Base-by-base conservation (phyloP, 2,888 invertebrate genomes). In the Baronia brevicornis region DNA sequence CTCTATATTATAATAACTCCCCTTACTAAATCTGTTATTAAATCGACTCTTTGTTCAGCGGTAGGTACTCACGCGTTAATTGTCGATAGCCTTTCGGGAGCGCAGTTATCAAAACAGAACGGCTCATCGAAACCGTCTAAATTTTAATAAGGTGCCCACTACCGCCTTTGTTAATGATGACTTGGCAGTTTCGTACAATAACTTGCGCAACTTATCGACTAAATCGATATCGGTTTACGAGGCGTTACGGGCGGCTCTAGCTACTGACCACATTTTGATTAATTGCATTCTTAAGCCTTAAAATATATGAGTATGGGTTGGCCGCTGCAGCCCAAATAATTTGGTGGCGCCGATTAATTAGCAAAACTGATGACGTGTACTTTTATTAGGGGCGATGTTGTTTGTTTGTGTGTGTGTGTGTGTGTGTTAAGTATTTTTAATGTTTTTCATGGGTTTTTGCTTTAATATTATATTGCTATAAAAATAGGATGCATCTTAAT, bases 101-200 rank as follows among this genome's bases (percentile, higher is more conserved):
- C 67, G 69, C 65, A 59, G 69, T 80, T 82, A 80, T 79, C 72
- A 84, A 77, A 84, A 82, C 80, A 82, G 62, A 66, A 62, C 70
- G 70, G 65, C 67, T 70, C 73, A 75, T 78, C 75, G 70, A 56
- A 65, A 65, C 69, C 70, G 67, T 74, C 71, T 65, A 77, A 78
- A 77, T 80, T 84, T 82, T 84, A 84, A 84, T 84, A 82, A 82
- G 84, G 73, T 78, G 70, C 72, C 78, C 73, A 82, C 82, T 79
- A 75, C 82, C 73, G 77, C 77, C 75, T 80, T 84, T 82, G 82
- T 80, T 64, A 53, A 52, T 43, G 47, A 51, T 84, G 82, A 84
- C 70, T 46, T 38, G 43, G 79, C 80, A 73, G 65, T 69, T 80
- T 73, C 51, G 60, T 59, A 84, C 82, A 82, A 84, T 79, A 48